A percentile compares a stretch with the other conserved stretches of the same genome.
These are phyloP conservation scores for Gobiocypris rarus DNA, from an alignment of 2,113 vertebrate genomes.

Conservation along the genomic window DNA sequence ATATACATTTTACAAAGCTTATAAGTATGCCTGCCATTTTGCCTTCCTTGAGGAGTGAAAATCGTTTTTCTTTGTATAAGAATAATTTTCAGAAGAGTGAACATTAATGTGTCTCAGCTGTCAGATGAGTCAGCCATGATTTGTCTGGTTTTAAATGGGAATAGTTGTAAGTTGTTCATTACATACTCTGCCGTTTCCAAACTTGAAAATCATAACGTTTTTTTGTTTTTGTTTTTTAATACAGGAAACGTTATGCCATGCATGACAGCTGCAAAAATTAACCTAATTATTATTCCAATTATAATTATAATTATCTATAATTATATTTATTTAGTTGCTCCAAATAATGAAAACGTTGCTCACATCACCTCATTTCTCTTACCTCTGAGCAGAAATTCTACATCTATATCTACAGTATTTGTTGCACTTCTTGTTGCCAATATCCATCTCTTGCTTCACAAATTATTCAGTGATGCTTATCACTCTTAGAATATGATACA, in stretches of 20 bases:
- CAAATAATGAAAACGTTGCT: not conserved
- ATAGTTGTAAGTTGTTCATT: not conserved
- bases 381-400: not conserved
- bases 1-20: not conserved
- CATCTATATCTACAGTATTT: not conserved
- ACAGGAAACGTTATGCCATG: not conserved
- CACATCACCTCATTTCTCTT: not conserved
- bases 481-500: constrained; percentile 8
- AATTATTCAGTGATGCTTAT: constrained; percentile 30
- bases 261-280: not conserved
- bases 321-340: too few species aligned
- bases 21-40: not conserved
- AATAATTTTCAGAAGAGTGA: not conserved
- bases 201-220: not conserved
- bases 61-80: not conserved
- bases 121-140: not conserved
- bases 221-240: not conserved
- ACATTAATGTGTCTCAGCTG: constrained; percentile 10
- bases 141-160: not conserved
- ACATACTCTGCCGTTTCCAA: not conserved
- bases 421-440: not conserved
- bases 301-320: too few species aligned
- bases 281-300: not conserved
- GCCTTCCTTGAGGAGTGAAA: not conserved
- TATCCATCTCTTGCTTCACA: constrained; percentile 21